A percentile compares a stretch with the other conserved stretches of the same genome.
Conservation (phyloP, 2,888 invertebrate genomes). For the Ligdia adustata region DNA sequence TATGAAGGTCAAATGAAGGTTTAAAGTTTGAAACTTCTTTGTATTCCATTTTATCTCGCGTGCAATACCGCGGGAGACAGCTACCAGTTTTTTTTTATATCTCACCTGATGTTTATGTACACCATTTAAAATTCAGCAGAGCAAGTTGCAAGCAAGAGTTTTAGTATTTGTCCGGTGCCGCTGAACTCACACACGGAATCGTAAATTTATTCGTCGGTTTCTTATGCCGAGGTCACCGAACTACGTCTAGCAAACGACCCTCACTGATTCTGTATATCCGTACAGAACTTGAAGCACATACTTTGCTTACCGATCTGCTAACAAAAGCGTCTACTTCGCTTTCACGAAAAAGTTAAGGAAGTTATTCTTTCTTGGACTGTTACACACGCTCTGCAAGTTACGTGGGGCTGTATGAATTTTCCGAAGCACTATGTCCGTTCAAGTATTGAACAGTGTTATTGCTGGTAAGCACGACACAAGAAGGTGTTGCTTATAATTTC, state of each 20-base stretch:
- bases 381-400: slow-evolving; percentile 15
- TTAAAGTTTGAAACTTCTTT: no score
- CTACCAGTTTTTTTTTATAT: slow-evolving; percentile 24
- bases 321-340: slow-evolving; percentile 23
- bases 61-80: no score
- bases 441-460: slow-evolving; percentile 65
- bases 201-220: slow-evolving; percentile 74
- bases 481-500: slow-evolving; percentile 83
- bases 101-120: slow-evolving; percentile 58
- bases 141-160: slow-evolving; percentile 70
- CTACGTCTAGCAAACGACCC: slow-evolving; percentile 33
- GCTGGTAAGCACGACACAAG: slow-evolving; percentile 72
- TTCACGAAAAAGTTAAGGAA: slow-evolving; percentile 22
- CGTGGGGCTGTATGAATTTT: slow-evolving; percentile 46
- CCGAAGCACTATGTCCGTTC: slow-evolving; percentile 50
- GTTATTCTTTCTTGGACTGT: slow-evolving; percentile 22
- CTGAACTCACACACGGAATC: slow-evolving; percentile 75
- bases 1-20: no score
- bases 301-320: slow-evolving; percentile 13
- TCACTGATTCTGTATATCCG: slow-evolving; percentile 24
- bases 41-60: no score
- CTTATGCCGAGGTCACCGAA: slow-evolving; percentile 52
- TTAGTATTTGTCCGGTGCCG: slow-evolving; percentile 75
- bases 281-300: slow-evolving; percentile 10
- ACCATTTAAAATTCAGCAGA: slow-evolving; percentile 63